Evolutionary conservation across 92 coral and sea anemone genomes (phyloP).

Genomic region (Palythoa grandis): DNA sequence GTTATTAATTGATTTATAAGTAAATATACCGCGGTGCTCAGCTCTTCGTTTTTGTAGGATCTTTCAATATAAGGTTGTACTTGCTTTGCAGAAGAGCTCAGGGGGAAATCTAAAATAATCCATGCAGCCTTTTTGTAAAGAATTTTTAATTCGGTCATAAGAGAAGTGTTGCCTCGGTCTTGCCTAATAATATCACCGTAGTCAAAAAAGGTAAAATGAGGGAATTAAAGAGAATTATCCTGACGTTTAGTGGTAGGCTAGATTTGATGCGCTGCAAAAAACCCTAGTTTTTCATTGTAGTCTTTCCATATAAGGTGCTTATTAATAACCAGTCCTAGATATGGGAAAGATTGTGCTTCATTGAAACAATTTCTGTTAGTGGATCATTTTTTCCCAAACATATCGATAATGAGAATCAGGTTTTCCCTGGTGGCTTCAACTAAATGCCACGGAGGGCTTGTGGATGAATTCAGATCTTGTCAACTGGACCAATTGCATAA

Average conservation of each 20-base stretch:
- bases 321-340: neutral
- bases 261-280: conserved; percentile 52
- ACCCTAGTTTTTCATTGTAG: conserved; percentile 33
- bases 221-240: conserved; percentile 47
- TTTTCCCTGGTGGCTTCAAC: neutral
- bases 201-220: conserved; percentile 46
- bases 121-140: conserved; percentile 63
- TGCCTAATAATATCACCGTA: conserved; percentile 52
- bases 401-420: conserved; percentile 16
- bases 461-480: neutral
- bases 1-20: too few species aligned
- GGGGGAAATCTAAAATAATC: conserved; percentile 45
- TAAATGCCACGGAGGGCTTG: neutral
- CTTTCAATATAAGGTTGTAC: too few species aligned
- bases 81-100: conserved; percentile 26
- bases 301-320: neutral
- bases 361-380: conserved; percentile 13
- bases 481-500: neutral
- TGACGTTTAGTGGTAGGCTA: conserved; percentile 43
- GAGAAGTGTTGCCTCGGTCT: conserved; percentile 45
- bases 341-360: conserved; percentile 31
- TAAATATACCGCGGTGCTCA: too few species aligned
- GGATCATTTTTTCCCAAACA: conserved; percentile 21
- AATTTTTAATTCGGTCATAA: conserved; percentile 58
- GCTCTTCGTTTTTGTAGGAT: too few species aligned